These are phyloP conservation scores for Girardia tigrina DNA, from an alignment of 2,888 invertebrate genomes.

Conservation along the genomic window DNA sequence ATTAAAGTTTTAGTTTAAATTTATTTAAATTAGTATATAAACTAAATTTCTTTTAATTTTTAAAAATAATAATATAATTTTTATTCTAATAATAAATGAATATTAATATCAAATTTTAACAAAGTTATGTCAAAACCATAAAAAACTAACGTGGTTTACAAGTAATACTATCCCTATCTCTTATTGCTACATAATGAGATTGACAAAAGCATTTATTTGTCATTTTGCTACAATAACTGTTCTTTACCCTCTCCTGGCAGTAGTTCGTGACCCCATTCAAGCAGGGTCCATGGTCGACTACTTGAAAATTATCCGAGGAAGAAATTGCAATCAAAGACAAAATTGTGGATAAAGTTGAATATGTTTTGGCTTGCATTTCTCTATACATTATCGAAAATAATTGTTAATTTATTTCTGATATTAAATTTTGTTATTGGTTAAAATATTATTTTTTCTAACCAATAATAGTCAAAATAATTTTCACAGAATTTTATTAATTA, in stretches of 20 bases:
- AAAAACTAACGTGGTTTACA: neutral
- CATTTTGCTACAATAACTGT: neutral
- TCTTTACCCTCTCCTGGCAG: neutral
- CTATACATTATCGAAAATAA: neutral
- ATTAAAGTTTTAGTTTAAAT: too few relatives aligned
- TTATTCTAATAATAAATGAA: neutral
- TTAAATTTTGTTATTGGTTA: neutral
- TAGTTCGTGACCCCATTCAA: neutral
- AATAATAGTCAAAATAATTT: neutral
- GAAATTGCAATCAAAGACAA: neutral
- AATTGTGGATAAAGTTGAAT: neutral
- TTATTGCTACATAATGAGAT: neutral
- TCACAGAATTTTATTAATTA: too few relatives aligned
- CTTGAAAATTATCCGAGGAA: neutral
- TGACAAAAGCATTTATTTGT: conserved; percentile 23
- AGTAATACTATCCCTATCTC: neutral
- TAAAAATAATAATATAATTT: neutral
- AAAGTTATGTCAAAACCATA: neutral
- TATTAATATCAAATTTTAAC: neutral
- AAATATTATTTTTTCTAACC: neutral
- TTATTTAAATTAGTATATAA: too few relatives aligned
- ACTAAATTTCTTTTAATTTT: neutral
- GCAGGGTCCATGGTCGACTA: conserved; percentile 3
- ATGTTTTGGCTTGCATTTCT: conserved; percentile 12
- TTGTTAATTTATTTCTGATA: neutral